A percentile compares a stretch with the other conserved stretches of the same genome.
Evolutionary conservation across 2,113 vertebrate genomes (phyloP).

Genomic region (Oryzias celebensis): DNA sequence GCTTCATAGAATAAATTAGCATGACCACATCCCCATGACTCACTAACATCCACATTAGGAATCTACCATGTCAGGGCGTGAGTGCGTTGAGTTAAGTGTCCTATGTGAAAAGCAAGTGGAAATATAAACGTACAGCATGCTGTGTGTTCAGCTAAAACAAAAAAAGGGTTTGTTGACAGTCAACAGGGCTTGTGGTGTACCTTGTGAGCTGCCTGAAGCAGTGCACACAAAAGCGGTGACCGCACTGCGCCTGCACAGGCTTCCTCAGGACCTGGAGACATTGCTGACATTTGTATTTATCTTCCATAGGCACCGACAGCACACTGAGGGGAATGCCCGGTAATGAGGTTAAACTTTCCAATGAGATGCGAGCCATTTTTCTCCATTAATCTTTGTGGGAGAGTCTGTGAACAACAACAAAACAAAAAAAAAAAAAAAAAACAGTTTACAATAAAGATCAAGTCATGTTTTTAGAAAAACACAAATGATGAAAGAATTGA

Average conservation of each 20-base stretch:
- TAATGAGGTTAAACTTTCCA: constrained; percentile 78
- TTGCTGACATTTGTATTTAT: constrained; percentile 90
- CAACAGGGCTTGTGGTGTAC: constrained; percentile 65
- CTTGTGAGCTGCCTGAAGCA: constrained; percentile 88
- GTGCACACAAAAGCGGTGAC: constrained; percentile 90
- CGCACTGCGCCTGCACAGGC: constrained; percentile 91
- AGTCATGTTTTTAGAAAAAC: too few relatives aligned
- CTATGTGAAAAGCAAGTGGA: constrained; percentile 24
- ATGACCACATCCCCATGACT: constrained; percentile 41
- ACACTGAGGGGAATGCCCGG: constrained; percentile 87
- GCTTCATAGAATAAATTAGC: constrained; percentile 27
- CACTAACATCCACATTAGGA: constrained; percentile 23
- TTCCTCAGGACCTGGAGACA: constrained; percentile 87
- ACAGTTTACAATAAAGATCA: background rate
- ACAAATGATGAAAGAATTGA: too few relatives aligned
- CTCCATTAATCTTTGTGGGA: constrained; percentile 60
- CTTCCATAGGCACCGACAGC: constrained; percentile 86
- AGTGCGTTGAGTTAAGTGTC: constrained; percentile 25
- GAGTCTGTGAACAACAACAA: constrained; percentile 38
- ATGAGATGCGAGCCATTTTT: constrained; percentile 72
- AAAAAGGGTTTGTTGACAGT: constrained; percentile 27
- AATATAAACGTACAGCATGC: constrained; percentile 22
- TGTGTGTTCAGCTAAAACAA: constrained; percentile 42
- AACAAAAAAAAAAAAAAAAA: background rate
- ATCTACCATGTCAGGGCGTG: constrained; percentile 41